Conservation (phyloP, 2,888 invertebrate genomes). For the Coenonympha glycerion region DNA sequence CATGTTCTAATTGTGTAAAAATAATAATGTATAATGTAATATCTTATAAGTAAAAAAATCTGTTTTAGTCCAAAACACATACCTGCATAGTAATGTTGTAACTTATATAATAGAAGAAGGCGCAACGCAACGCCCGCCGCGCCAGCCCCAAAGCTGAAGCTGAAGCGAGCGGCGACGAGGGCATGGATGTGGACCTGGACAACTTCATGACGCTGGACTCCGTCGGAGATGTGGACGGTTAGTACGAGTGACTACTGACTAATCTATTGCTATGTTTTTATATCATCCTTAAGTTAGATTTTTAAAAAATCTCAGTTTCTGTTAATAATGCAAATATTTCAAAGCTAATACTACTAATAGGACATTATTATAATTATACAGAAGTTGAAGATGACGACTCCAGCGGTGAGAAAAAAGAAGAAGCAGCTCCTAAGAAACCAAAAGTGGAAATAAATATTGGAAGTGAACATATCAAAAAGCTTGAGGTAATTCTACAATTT, state of each 20-base stretch:
- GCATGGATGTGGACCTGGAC: constrained; percentile 85
- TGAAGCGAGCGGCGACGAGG: constrained; percentile 80
- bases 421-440: constrained; percentile 67
- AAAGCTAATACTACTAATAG: no score
- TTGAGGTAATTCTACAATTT: no score
- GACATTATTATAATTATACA: constrained; percentile 27
- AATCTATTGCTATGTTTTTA: no score
- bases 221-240: constrained; percentile 88
- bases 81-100: no score
- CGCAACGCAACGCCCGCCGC: constrained; percentile 52
- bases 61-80: background rate
- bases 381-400: constrained; percentile 78
- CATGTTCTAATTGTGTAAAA: no score
- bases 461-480: constrained; percentile 84
- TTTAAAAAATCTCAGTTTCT: no score
- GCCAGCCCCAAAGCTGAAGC: constrained; percentile 76
- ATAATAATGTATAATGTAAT: no score
- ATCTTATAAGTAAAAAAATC: background rate
- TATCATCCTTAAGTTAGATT: no score
- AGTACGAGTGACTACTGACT: no score
- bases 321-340: no score
- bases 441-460: constrained; percentile 85
- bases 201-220: constrained; percentile 93
- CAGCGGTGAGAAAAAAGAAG: constrained; percentile 76
- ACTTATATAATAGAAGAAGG: constrained; percentile 46